A percentile compares a stretch with the other conserved stretches of the same genome.
These are phyloP conservation scores for Semnornis frantzii DNA, from an alignment of 2,113 vertebrate genomes.

Conservation along the genomic window DNA sequence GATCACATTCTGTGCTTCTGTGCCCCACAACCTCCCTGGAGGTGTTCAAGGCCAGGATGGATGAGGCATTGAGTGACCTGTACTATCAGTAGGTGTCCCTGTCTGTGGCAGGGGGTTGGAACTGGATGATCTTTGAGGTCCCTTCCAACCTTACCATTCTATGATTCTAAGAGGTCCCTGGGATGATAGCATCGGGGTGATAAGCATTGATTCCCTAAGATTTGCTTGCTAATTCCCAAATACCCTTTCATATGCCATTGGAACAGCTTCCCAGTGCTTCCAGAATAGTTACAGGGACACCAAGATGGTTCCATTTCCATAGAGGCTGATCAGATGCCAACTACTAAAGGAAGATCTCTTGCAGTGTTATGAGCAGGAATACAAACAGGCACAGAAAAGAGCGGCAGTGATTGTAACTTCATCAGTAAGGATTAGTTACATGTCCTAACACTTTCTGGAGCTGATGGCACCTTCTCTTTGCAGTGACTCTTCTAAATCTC, in stretches of 20 bases:
- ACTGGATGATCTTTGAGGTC: no score
- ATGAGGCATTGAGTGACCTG: no score
- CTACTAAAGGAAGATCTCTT: not conserved
- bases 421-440: not conserved
- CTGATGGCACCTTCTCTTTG: not conserved
- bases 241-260: rapidly evolving
- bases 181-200: not conserved
- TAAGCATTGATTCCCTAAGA: not conserved
- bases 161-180: not conserved
- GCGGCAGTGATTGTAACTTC: not conserved
- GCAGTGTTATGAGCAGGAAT: not conserved
- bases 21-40: no score
- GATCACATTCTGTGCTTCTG: no score
- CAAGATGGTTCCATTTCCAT: not conserved
- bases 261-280: not conserved
- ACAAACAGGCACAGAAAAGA: not conserved
- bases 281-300: not conserved
- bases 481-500: not conserved
- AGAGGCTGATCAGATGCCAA: not conserved
- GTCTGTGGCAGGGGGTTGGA: no score
- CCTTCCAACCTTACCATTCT: no score
- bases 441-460: not conserved
- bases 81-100: no score
- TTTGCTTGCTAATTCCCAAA: not conserved
- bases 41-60: no score